phyloP scores from a whole-genome alignment of 2,797 vertebrate species.

The Melanotaenia nigrans region DNA sequence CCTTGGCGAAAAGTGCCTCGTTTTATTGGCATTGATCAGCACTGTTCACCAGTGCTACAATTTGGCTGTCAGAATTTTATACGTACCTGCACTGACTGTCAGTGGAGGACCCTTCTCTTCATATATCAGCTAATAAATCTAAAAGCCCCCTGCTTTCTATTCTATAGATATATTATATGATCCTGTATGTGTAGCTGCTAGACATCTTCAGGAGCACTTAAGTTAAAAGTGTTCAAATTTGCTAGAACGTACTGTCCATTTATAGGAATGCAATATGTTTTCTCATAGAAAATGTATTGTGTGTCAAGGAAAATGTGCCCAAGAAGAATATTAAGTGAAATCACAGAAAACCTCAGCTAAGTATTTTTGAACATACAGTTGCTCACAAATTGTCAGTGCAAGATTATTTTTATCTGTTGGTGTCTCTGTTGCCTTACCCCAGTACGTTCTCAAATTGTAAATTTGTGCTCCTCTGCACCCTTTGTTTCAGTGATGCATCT shows the following conservation, averaged over 20 bases:
- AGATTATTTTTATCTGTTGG: conserved; percentile 73
- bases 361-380: conserved; percentile 46
- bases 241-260: conserved; percentile 20
- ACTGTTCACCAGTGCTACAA: conserved; percentile 55
- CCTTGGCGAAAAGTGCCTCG: conserved; percentile 74
- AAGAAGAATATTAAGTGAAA: conserved; percentile 43
- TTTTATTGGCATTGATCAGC: conserved; percentile 81
- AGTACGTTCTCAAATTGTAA: conserved; percentile 52
- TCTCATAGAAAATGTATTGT: conserved; percentile 22
- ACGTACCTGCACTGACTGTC: conserved; percentile 64
- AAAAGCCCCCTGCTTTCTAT: conserved; percentile 47
- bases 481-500: conserved; percentile 63
- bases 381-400: conserved; percentile 58
- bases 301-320: conserved; percentile 55
- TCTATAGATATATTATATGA: conserved; percentile 43
- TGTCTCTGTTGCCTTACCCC: conserved; percentile 68
- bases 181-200: conserved; percentile 1
- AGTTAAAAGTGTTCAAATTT: conserved; percentile 25
- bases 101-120: conserved; percentile 53
- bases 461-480: conserved; percentile 50
- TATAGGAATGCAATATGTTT: conserved; percentile 18
- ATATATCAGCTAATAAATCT: conserved; percentile 55
- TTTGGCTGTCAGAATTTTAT: conserved; percentile 71
- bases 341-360: conserved; percentile 39
- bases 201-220: conserved; percentile 20